A percentile compares a stretch with the other conserved stretches of the same genome.
phyloP scores from a whole-genome alignment of 2,797 vertebrate species.

The Melanotaenia maccullochi region DNA sequence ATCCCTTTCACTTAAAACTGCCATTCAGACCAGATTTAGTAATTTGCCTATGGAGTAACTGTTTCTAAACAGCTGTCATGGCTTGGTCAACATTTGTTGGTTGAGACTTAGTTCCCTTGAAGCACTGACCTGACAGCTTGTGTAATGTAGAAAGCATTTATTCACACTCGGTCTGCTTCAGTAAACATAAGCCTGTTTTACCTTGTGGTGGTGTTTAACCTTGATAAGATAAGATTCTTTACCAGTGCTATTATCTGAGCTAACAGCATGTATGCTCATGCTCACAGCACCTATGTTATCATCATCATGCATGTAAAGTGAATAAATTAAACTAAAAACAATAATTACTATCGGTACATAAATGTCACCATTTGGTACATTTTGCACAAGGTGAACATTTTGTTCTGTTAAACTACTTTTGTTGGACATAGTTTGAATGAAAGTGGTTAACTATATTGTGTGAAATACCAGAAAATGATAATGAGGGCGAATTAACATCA shows the following conservation, averaged over 20 bases:
- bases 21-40: background rate
- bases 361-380: background rate
- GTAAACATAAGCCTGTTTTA: constrained; percentile 25
- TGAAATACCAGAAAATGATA: background rate
- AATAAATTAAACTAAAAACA: background rate
- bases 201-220: background rate
- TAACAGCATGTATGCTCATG: constrained; percentile 18
- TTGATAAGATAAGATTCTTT: constrained; percentile 24
- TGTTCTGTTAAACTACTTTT: background rate
- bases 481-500: too few species aligned
- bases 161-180: background rate
- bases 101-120: background rate
- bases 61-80: background rate
- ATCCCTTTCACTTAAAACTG: constrained; percentile 22
- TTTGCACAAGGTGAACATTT: background rate
- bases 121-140: background rate
- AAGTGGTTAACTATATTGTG: background rate
- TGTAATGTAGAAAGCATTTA: background rate
- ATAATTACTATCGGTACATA: background rate
- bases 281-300: constrained; percentile 8
- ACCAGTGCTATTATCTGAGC: constrained; percentile 22
- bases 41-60: background rate
- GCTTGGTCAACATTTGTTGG: background rate
- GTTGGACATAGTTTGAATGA: background rate
- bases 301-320: background rate